These are phyloP conservation scores for Rhagoletis pomonella DNA, from an alignment of 1,140 invertebrate genomes.

Conservation along the genomic window DNA sequence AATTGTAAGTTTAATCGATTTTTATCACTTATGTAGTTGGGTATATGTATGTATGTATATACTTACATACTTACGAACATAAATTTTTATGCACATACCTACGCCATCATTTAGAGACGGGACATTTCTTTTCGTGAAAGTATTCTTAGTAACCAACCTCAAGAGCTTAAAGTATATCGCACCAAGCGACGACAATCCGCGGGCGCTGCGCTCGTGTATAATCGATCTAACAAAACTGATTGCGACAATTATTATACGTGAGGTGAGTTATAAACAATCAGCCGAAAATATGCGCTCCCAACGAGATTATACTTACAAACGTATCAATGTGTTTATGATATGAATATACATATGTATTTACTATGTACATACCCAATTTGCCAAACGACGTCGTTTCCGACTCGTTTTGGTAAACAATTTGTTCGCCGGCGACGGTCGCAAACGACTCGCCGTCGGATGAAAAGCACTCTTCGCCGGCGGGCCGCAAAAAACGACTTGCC, in stretches of 20 bases:
- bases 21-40: slow-evolving; percentile 19
- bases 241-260: slow-evolving; percentile 48
- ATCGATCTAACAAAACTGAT: slow-evolving; percentile 55
- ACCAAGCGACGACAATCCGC: slow-evolving; percentile 26
- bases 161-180: slow-evolving; percentile 4
- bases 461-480: no score
- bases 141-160: slow-evolving; percentile 22
- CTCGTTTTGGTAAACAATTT: no score
- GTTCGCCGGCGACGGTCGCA: no score
- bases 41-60: neutral
- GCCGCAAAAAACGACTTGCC: neutral
- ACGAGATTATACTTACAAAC: slow-evolving; percentile 10
- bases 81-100: neutral
- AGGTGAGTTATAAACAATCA: slow-evolving; percentile 36
- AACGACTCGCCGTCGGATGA: no score
- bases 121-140: slow-evolving; percentile 20
- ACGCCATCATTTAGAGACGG: slow-evolving; percentile 6
- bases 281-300: slow-evolving; percentile 18
- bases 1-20: slow-evolving; percentile 33
- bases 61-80: neutral
- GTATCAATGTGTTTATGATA: neutral
- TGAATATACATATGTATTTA: neutral
- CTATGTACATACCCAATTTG: no score
- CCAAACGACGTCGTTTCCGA: no score
- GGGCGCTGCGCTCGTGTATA: slow-evolving; percentile 43